Conservation (phyloP, 2,888 invertebrate genomes). For the Chymomyza caudatula region DNA sequence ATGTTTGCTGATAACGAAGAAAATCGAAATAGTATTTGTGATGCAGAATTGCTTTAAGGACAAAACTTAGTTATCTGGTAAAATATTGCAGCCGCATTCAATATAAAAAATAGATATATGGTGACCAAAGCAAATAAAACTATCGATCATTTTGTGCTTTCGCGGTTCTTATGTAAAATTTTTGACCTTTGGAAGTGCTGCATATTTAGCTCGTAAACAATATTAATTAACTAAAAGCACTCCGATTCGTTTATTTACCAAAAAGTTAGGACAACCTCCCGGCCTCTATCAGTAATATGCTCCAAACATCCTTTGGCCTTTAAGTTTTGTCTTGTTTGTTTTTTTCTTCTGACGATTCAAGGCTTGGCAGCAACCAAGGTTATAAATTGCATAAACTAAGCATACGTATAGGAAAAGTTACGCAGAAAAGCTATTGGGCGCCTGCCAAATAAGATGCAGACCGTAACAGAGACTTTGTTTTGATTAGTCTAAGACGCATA, state of each 20-base stretch:
- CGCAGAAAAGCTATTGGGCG: neutral
- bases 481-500: neutral
- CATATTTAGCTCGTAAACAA: too few relatives aligned
- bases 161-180: too few relatives aligned
- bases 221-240: slow-evolving; percentile 11
- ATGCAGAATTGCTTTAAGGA: too few relatives aligned
- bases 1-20: too few relatives aligned
- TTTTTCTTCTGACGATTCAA: neutral
- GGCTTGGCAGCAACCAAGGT: neutral
- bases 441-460: neutral
- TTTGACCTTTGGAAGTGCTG: too few relatives aligned
- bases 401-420: neutral
- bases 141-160: too few relatives aligned
- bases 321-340: neutral
- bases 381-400: neutral
- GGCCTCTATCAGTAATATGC: neutral
- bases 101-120: too few relatives aligned
- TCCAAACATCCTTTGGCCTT: neutral
- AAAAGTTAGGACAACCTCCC: too few relatives aligned
- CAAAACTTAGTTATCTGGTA: too few relatives aligned
- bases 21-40: too few relatives aligned
- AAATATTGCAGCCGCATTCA: too few relatives aligned
- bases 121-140: too few relatives aligned
- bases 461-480: neutral
- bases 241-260: neutral